Percentiles rank a stretch among this genome's conserved stretches.
Evolutionary conservation across 2,113 vertebrate genomes (phyloP).

Genomic region (Natator depressus): DNA sequence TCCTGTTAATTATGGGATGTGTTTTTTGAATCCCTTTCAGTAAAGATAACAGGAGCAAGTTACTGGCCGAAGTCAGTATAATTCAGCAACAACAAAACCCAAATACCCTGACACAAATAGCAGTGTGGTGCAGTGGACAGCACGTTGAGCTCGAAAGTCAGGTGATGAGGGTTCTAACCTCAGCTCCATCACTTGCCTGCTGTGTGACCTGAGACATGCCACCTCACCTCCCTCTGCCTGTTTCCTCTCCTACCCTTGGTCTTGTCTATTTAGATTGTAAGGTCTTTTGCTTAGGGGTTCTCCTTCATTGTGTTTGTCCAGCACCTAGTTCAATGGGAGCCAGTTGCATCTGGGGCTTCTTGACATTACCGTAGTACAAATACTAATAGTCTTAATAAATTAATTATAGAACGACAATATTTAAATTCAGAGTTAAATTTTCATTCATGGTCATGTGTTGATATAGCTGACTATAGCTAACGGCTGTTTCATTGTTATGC

Average conservation of each 20-base stretch:
- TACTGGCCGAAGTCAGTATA: not conserved
- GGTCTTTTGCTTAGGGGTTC: not conserved
- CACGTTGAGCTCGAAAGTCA: accelerated
- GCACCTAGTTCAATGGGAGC: not conserved
- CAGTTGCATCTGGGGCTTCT: not conserved
- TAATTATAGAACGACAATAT: not conserved
- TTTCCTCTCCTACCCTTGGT: not conserved
- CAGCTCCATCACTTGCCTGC: accelerated
- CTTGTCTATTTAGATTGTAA: not conserved
- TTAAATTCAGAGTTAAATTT: not conserved
- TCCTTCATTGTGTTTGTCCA: not conserved
- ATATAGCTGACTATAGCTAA: not conserved
- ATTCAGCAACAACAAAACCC: not conserved
- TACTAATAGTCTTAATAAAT: constrained; percentile 33
- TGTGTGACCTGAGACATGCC: not conserved
- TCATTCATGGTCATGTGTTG: not conserved
- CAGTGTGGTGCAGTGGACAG: not conserved
- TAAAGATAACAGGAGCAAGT: not conserved
- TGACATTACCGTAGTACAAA: not conserved
- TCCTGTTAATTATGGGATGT: not conserved
- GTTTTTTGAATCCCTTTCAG: not conserved
- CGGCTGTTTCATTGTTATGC: not conserved
- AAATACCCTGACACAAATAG: not conserved
- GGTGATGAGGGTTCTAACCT: not conserved
- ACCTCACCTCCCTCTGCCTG: not conserved